Conservation (phyloP, 2,113 vertebrate genomes). For the Eptesicus fuscus region DNA sequence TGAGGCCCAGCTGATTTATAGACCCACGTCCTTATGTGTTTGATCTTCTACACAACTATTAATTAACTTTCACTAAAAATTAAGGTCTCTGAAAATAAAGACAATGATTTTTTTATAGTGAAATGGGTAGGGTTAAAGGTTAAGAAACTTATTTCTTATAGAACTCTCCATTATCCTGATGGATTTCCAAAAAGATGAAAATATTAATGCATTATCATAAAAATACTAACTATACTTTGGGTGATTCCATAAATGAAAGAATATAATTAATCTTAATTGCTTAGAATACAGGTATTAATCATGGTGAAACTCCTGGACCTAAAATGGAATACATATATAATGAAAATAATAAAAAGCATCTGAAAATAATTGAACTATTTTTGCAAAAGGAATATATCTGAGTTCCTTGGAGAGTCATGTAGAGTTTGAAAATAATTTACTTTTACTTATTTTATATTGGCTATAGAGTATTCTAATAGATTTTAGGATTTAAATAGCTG, state of each 20-base stretch:
- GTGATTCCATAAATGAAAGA: slow-evolving; percentile 71
- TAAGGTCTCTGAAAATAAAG: neutral
- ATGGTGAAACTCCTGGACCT: slow-evolving; percentile 65
- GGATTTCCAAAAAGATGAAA: slow-evolving; percentile 66
- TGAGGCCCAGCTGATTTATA: neutral
- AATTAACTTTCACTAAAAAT: neutral
- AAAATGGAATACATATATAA: slow-evolving; percentile 36
- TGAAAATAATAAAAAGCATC: neutral
- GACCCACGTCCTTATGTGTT: neutral
- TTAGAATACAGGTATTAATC: slow-evolving; percentile 65
- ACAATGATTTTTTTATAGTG: neutral
- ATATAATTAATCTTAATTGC: slow-evolving; percentile 75
- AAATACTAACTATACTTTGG: slow-evolving; percentile 69
- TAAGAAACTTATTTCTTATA: slow-evolving; percentile 58
- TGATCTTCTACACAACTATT: neutral
- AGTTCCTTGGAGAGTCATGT: slow-evolving; percentile 17
- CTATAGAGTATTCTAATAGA: neutral
- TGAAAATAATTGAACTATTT: neutral
- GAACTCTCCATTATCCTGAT: slow-evolving; percentile 61
- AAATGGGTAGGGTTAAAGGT: neutral
- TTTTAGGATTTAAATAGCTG: slow-evolving; percentile 37
- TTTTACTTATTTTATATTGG: slow-evolving; percentile 43
- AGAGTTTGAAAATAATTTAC: neutral
- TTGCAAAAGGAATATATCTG: neutral
- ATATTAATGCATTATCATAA: slow-evolving; percentile 76